These are phyloP conservation scores for Brachyalestes nurse DNA, from an alignment of 2,797 vertebrate species.

Conservation along the genomic window DNA sequence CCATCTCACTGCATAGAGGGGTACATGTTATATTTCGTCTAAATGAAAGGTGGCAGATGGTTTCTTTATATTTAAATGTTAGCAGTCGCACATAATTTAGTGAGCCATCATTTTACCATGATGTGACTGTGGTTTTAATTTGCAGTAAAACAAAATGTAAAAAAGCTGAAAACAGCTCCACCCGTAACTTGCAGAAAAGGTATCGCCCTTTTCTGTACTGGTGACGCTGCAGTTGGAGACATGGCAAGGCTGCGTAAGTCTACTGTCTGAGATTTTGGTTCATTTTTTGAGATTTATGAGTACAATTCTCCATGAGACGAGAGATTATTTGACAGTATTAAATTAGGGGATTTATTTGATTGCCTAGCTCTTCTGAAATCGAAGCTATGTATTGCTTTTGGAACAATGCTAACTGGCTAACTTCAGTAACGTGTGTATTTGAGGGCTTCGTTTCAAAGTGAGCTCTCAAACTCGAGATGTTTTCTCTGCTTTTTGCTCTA, in stretches of 20 bases:
- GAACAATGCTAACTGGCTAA: conserved; percentile 29
- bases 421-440: not conserved
- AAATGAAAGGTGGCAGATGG: not conserved
- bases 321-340: not conserved
- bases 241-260: conserved; percentile 80
- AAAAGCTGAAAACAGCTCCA: not conserved
- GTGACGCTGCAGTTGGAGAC: conserved; percentile 83
- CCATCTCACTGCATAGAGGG: conserved; percentile 39
- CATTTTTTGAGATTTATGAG: not conserved
- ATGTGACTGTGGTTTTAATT: not conserved
- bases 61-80: too few relatives aligned
- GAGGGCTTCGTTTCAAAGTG: not conserved
- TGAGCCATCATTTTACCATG: not conserved
- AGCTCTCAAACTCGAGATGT: not conserved
- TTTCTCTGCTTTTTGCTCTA: not conserved
- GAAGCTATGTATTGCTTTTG: not conserved
- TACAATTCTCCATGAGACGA: not conserved
- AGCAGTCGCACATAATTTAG: too few relatives aligned
- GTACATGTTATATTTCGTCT: not conserved
- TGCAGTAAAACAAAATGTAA: too few relatives aligned
- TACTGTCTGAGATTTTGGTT: not conserved
- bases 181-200: not conserved
- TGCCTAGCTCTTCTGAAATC: not conserved
- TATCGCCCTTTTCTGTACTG: conserved; percentile 59
- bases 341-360: not conserved